Conservation (phyloP, 2,888 invertebrate genomes). For the Eupithecia vulgata region DNA sequence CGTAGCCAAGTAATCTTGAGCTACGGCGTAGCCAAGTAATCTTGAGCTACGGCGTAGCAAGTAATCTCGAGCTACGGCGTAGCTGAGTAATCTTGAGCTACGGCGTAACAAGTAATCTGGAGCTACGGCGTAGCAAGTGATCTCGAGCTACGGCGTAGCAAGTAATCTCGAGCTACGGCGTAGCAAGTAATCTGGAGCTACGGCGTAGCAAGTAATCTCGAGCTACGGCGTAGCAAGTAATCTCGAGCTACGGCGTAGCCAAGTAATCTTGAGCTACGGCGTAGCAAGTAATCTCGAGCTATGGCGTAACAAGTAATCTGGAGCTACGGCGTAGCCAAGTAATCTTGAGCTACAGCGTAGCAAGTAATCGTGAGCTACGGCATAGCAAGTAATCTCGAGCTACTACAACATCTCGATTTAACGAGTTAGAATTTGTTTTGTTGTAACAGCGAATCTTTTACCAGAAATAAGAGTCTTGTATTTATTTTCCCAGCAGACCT, state of each 20-base stretch:
- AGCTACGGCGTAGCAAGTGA: constrained; percentile 6
- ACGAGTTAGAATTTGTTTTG: background rate
- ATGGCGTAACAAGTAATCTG: background rate
- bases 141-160: constrained; percentile 8
- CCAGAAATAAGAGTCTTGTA: constrained; percentile 63
- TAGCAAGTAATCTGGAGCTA: background rate
- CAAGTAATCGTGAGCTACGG: background rate
- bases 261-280: background rate
- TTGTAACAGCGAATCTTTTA: constrained; percentile 36
- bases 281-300: background rate
- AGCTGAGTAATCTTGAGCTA: background rate
- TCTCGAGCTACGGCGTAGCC: background rate
- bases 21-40: background rate
- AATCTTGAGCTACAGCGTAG: background rate
- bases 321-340: background rate
- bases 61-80: too few relatives aligned
- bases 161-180: background rate
- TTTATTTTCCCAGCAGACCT: constrained; percentile 68
- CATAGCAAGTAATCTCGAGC: background rate
- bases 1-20: background rate
- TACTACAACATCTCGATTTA: background rate
- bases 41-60: background rate
- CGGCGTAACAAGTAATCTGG: background rate
- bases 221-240: too few relatives aligned
- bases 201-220: background rate